These are phyloP conservation scores for Sisor rabdophorus DNA, from an alignment of 2,113 vertebrate genomes.

Conservation along the genomic window DNA sequence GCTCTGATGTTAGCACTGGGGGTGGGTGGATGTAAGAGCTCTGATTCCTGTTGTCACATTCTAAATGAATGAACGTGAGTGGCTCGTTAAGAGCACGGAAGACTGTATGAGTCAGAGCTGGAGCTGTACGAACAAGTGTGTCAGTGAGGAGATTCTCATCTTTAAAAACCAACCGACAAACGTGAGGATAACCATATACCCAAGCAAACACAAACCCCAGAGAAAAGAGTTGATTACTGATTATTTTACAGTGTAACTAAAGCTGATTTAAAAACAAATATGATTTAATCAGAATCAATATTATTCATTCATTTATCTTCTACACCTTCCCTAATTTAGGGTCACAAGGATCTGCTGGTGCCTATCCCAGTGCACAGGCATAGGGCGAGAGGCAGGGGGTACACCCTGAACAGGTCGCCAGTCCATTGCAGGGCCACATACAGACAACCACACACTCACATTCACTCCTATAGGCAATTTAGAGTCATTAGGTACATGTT, in stretches of 20 bases:
- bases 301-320: too few relatives aligned
- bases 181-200: background rate
- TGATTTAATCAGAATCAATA: background rate
- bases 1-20: conserved; percentile 68
- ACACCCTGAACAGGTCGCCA: too few relatives aligned
- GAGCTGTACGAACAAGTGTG: conserved; percentile 52
- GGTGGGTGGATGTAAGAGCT: conserved; percentile 46
- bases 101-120: conserved; percentile 54
- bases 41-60: conserved; percentile 63
- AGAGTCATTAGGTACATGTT: too few relatives aligned
- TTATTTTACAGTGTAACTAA: background rate
- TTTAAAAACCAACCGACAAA: conserved; percentile 47
- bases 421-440: too few relatives aligned
- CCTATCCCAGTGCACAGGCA: too few relatives aligned
- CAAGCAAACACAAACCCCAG: conserved; percentile 3
- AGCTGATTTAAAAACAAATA: background rate
- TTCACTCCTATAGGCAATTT: too few relatives aligned
- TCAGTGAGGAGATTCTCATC: conserved; percentile 58
- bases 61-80: conserved; percentile 67
- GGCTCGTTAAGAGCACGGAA: conserved; percentile 62
- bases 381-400: too few relatives aligned
- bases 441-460: too few relatives aligned
- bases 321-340: too few relatives aligned
- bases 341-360: too few relatives aligned
- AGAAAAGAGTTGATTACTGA: background rate